Evolutionary conservation across 2,888 invertebrate genomes (phyloP).

Genomic region (Monochamus alternatus): DNA sequence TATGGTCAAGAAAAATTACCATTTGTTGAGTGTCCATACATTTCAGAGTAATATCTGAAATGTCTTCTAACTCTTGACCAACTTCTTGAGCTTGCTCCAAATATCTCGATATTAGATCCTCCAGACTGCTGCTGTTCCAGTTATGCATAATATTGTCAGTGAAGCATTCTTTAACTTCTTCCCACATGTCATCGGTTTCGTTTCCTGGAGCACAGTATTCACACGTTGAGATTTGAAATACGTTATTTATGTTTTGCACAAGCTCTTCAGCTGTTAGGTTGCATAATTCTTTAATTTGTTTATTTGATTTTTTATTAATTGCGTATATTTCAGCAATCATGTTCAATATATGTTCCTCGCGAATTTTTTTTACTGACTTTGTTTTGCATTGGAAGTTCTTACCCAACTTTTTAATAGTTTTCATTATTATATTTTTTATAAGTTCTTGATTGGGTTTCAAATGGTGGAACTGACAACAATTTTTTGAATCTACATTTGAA

Average conservation of each 20-base stretch:
- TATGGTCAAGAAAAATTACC: conserved; percentile 30
- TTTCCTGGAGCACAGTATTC: neutral
- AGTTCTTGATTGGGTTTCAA: conserved; percentile 5
- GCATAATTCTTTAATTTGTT: conserved; percentile 29
- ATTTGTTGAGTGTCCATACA: conserved; percentile 27
- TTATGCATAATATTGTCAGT: neutral
- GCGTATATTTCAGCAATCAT: conserved; percentile 36
- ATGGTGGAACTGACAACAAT: neutral
- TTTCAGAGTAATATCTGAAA: conserved; percentile 38
- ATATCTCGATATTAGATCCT: conserved; percentile 34
- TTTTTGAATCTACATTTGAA: neutral
- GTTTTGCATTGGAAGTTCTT: conserved; percentile 30
- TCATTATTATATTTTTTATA: conserved; percentile 27
- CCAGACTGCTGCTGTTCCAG: conserved; percentile 38
- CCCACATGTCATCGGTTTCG: neutral
- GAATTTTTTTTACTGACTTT: conserved; percentile 1
- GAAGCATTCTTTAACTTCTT: conserved; percentile 17
- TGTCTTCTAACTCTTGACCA: conserved; percentile 35
- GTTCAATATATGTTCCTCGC: conserved; percentile 22
- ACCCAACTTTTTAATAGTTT: conserved; percentile 25
- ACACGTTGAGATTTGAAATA: conserved; percentile 7
- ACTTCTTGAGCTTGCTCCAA: conserved; percentile 36
- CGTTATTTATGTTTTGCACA: conserved; percentile 23
- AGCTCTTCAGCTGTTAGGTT: conserved; percentile 31
- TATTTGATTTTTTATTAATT: neutral